These are phyloP conservation scores for Hippoglossus hippoglossus DNA, from an alignment of 2,797 vertebrate genomes.

Conservation along the genomic window DNA sequence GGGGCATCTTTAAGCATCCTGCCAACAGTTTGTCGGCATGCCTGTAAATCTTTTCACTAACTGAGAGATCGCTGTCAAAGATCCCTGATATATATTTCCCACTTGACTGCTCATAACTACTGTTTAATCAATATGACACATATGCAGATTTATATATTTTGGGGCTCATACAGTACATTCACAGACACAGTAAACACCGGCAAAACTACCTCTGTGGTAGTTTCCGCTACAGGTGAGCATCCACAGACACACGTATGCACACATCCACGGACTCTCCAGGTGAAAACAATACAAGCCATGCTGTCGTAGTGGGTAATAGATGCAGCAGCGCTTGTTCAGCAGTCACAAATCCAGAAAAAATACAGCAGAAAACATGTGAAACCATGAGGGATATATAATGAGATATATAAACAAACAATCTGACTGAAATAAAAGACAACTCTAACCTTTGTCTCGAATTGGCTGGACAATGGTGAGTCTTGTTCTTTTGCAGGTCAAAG, in stretches of 20 bases:
- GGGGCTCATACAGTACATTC: not conserved
- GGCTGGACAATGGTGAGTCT: slow-evolving; percentile 4
- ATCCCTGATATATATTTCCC: not conserved
- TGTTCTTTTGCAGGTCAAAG: slow-evolving; percentile 30
- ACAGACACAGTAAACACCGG: not conserved
- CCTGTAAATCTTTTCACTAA: not conserved
- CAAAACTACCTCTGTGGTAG: not conserved
- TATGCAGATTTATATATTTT: not conserved
- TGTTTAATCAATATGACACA: slow-evolving; percentile 1
- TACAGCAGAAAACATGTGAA: not conserved
- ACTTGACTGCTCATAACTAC: not conserved
- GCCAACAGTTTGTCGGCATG: not conserved
- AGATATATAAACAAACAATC: not conserved
- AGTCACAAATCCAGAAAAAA: not conserved
- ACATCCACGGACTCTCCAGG: not conserved
- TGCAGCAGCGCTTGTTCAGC: not conserved
- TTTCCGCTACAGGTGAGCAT: not conserved
- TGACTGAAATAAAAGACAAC: slow-evolving; percentile 17
- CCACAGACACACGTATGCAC: not conserved
- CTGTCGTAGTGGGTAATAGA: not conserved
- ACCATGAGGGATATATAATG: not conserved
- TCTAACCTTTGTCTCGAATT: not conserved
- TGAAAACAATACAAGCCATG: not conserved
- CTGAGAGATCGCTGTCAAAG: not conserved
- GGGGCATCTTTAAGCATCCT: not conserved